phyloP scores from a whole-genome alignment of 2,888 invertebrate genomes.

The Xanthostigma xanthostigma region DNA sequence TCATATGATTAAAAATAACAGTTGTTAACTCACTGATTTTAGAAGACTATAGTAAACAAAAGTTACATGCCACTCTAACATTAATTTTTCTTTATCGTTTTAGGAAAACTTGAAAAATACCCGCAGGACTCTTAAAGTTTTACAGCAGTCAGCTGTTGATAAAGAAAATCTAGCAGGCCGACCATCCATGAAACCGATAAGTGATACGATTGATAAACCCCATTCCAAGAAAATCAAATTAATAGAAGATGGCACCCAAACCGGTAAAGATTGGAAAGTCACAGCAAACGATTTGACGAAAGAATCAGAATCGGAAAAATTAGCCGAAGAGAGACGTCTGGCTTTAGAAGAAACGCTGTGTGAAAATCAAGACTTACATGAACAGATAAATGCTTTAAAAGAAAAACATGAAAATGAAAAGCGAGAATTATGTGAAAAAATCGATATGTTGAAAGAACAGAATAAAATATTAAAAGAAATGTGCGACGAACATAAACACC shows the following conservation, averaged over 20 bases:
- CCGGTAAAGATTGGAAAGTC: constrained; percentile 37
- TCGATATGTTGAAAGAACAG: constrained; percentile 37
- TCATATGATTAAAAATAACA: too few species aligned
- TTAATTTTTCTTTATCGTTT: constrained; percentile 9
- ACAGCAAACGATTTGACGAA: constrained; percentile 50
- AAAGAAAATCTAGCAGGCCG: constrained; percentile 66
- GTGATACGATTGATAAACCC: constrained; percentile 23
- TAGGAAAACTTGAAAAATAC: constrained; percentile 42
- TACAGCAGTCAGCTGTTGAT: constrained; percentile 55
- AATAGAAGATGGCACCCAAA: constrained; percentile 46
- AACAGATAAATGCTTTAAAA: constrained; percentile 27
- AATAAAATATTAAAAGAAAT: constrained; percentile 51
- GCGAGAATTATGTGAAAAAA: constrained; percentile 36
- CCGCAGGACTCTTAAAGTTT: constrained; percentile 55
- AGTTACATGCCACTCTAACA: not conserved
- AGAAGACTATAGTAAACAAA: too few species aligned
- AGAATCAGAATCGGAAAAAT: constrained; percentile 48
- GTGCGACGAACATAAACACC: constrained; percentile 56
- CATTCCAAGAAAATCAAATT: constrained; percentile 33
- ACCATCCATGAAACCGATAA: constrained; percentile 31
- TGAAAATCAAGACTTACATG: constrained; percentile 49
- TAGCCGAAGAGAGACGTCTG: constrained; percentile 58
- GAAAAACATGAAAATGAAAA: constrained; percentile 57
- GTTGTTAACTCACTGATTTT: too few species aligned
- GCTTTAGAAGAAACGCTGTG: constrained; percentile 56